A percentile compares a stretch with the other conserved stretches of the same genome.
phyloP scores from a whole-genome alignment of 2,888 invertebrate genomes.

The Cryptocephalus primarius region DNA sequence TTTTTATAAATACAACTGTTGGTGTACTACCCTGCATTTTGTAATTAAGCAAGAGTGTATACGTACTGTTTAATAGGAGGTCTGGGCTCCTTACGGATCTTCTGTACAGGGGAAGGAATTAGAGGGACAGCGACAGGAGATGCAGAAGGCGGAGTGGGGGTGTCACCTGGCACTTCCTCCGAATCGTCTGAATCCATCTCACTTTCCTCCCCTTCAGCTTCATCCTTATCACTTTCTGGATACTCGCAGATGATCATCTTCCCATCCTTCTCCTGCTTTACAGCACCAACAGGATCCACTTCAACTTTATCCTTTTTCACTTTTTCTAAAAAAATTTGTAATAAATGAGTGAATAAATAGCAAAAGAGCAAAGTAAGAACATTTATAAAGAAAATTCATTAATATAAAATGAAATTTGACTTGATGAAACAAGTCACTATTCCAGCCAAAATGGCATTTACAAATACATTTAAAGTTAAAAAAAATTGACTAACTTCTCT shows the following conservation, averaged over 20 bases:
- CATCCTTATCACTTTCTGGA: conserved; percentile 60
- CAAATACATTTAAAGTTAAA: background rate
- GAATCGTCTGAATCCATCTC: conserved; percentile 46
- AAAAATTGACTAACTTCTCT: conserved; percentile 35
- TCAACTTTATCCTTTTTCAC: conserved; percentile 6
- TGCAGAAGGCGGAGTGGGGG: conserved; percentile 2
- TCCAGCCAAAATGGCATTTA: background rate
- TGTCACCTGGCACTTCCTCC: conserved; percentile 30
- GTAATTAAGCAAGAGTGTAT: background rate
- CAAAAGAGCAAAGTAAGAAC: too few relatives aligned
- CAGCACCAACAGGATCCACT: conserved; percentile 45
- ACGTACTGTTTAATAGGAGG: conserved; percentile 58
- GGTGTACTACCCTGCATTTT: too few relatives aligned
- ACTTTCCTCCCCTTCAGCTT: conserved; percentile 65
- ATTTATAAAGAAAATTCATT: too few relatives aligned
- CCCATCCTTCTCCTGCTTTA: conserved; percentile 32
- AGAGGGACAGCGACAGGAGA: conserved; percentile 1
- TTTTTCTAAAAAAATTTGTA: background rate
- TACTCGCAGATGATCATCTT: conserved; percentile 51
- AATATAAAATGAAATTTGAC: too few relatives aligned
- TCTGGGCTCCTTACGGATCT: conserved; percentile 15
- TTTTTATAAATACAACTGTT: too few relatives aligned
- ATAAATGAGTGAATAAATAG: too few relatives aligned
- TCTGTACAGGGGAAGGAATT: conserved; percentile 5
- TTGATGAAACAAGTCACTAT: too few relatives aligned